These are phyloP conservation scores for Rhizomys pruinosus DNA, from an alignment of 2,113 vertebrate genomes.

Conservation along the genomic window DNA sequence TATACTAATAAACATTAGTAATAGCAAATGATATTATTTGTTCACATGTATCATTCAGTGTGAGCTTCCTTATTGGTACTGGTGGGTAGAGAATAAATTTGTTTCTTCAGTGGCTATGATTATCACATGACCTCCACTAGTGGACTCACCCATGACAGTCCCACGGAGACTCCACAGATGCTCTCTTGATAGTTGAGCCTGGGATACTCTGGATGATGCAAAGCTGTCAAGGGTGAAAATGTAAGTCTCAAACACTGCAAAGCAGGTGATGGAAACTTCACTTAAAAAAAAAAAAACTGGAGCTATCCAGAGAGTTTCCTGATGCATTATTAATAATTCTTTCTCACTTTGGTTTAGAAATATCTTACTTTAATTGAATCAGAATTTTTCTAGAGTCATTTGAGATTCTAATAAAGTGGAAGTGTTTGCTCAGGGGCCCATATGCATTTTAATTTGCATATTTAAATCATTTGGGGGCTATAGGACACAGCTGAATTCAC, in stretches of 20 bases:
- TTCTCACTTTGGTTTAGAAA: slow-evolving; percentile 20
- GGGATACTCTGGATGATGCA: not conserved
- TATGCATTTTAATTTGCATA: slow-evolving; percentile 13
- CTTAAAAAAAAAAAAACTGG: not conserved
- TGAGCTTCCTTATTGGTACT: not conserved
- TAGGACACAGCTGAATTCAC: not conserved
- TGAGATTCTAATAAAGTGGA: not conserved
- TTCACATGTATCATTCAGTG: not conserved
- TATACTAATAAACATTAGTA: not conserved
- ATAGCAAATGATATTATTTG: not conserved
- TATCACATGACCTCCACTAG: not conserved
- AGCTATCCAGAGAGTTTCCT: not conserved
- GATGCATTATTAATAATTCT: not conserved
- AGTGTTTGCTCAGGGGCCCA: not conserved
- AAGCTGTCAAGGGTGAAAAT: not conserved
- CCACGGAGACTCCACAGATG: not conserved
- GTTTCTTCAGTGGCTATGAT: not conserved
- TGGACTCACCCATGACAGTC: not conserved
- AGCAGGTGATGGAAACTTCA: not conserved
- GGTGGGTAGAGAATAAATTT: not conserved
- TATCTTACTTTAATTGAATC: not conserved
- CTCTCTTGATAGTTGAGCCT: not conserved
- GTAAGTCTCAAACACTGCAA: not conserved
- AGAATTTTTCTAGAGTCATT: not conserved
- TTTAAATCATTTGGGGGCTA: not conserved